phyloP scores from a whole-genome alignment of 2,888 invertebrate genomes.

The Parascotia fuliginaria region DNA sequence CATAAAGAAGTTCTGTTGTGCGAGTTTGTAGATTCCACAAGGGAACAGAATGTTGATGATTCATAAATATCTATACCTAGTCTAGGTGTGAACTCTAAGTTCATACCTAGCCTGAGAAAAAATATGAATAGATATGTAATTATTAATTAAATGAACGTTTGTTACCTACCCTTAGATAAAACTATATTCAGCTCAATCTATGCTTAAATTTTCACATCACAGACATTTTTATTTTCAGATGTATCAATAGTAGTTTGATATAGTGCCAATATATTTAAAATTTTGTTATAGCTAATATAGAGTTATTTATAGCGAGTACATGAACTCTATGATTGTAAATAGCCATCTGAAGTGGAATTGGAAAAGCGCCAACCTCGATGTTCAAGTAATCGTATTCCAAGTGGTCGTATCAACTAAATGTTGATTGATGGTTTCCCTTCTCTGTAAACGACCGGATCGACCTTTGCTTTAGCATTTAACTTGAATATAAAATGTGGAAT shows the following conservation, averaged over 20 bases:
- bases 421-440: conserved; percentile 78
- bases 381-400: conserved; percentile 74
- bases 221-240: not conserved
- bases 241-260: not conserved
- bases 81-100: no score
- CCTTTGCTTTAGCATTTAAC: conserved; percentile 57
- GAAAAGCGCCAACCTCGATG: conserved; percentile 72
- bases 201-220: no score
- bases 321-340: conserved; percentile 43
- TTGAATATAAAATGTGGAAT: conserved; percentile 52
- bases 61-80: no score
- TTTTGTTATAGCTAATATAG: conserved; percentile 24
- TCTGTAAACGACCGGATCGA: conserved; percentile 62
- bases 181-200: no score
- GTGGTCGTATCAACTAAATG: conserved; percentile 75
- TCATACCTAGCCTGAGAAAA: no score
- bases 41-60: no score
- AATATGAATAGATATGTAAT: no score
- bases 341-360: conserved; percentile 59
- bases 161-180: no score
- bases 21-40: no score
- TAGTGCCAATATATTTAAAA: conserved; percentile 10
- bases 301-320: conserved; percentile 37
- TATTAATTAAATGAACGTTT: no score
- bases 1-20: no score